Evolutionary conservation across 2,888 invertebrate genomes (phyloP).

Genomic region (Galeopsomyia nigrocyanea): DNA sequence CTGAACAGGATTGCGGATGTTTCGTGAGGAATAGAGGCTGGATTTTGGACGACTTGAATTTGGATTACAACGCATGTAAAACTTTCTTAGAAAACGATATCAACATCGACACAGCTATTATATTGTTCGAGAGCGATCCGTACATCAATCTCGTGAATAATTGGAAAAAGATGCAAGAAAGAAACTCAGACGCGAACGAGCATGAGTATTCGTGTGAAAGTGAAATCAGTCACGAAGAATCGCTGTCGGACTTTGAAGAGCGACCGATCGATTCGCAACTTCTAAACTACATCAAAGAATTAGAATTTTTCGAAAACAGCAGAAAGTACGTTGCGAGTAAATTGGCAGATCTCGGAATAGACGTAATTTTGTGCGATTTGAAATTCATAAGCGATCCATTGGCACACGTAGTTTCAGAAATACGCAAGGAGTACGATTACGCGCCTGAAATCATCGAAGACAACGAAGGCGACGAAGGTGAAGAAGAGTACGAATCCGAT

Average conservation of each 20-base stretch:
- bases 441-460: slow-evolving; percentile 58
- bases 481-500: slow-evolving; percentile 42
- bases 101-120: slow-evolving; percentile 73
- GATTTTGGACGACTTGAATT: slow-evolving; percentile 75
- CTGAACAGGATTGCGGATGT: slow-evolving; percentile 55
- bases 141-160: slow-evolving; percentile 66
- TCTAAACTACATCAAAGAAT: slow-evolving; percentile 36
- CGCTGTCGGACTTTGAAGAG: too few species aligned
- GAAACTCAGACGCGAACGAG: background rate
- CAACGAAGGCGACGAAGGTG: slow-evolving; percentile 62
- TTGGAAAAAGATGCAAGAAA: slow-evolving; percentile 42
- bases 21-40: slow-evolving; percentile 70
- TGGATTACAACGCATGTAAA: slow-evolving; percentile 70
- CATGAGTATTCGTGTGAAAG: background rate
- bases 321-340: slow-evolving; percentile 54
- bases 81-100: slow-evolving; percentile 68
- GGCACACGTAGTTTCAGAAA: slow-evolving; percentile 56
- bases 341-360: slow-evolving; percentile 51
- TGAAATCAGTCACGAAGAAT: too few species aligned
- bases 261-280: too few species aligned
- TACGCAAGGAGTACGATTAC: slow-evolving; percentile 16
- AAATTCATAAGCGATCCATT: slow-evolving; percentile 58
- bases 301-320: slow-evolving; percentile 46
- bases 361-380: slow-evolving; percentile 53
- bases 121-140: slow-evolving; percentile 71